phyloP scores from a whole-genome alignment of 2,888 invertebrate species.

The Therioaphis trifolii region DNA sequence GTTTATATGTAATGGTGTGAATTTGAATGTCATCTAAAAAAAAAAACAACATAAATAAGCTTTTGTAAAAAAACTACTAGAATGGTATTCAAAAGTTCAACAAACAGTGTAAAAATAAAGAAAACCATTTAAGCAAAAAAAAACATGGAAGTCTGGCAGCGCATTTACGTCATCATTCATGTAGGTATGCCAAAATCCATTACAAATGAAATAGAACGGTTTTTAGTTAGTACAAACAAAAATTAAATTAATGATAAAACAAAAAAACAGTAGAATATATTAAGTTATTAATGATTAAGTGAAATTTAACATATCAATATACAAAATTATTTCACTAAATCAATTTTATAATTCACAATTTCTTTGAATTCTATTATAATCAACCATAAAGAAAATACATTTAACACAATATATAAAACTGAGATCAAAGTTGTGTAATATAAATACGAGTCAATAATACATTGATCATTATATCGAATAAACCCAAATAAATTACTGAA shows the following conservation, averaged over 20 bases:
- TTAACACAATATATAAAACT: too few species aligned
- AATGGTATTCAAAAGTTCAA: constrained; percentile 53
- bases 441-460: too few species aligned
- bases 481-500: too few species aligned
- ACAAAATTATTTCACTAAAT: too few species aligned
- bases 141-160: constrained; percentile 42
- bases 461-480: too few species aligned
- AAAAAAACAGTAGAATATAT: constrained; percentile 9
- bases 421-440: too few species aligned
- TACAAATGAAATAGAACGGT: constrained; percentile 57
- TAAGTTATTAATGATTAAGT: background rate
- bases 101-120: constrained; percentile 55
- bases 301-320: too few species aligned
- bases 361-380: too few species aligned
- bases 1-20: background rate
- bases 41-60: constrained; percentile 19
- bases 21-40: constrained; percentile 34
- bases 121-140: constrained; percentile 50
- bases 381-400: too few species aligned
- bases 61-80: constrained; percentile 10
- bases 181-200: constrained; percentile 55
- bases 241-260: background rate
- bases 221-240: constrained; percentile 30
- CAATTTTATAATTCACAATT: too few species aligned
- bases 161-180: constrained; percentile 52